These are phyloP conservation scores for Pipistrellus pipistrellus DNA, from an alignment of 2,797 vertebrate species.

Conservation along the genomic window DNA sequence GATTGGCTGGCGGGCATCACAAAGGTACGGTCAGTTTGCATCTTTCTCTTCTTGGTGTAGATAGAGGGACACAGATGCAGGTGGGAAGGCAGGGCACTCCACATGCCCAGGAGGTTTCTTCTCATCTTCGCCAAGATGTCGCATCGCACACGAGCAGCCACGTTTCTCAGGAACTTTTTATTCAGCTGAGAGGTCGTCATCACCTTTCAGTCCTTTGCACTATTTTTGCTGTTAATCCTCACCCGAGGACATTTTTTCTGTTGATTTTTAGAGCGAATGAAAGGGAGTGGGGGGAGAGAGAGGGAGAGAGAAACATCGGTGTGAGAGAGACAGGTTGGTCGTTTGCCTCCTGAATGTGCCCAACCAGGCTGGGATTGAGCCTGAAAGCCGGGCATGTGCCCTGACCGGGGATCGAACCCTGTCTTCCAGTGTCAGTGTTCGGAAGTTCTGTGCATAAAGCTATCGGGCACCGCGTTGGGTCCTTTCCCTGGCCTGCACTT, in stretches of 20 bases:
- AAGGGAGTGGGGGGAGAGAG: neutral
- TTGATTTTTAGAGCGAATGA: neutral
- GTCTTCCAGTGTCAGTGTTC: no score
- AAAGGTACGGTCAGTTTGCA: no score
- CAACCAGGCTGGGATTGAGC: neutral
- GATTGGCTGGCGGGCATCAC: no score
- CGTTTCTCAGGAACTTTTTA: no score
- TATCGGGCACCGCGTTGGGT: accelerated
- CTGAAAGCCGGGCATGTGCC: neutral
- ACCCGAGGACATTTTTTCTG: neutral
- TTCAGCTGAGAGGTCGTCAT: no score
- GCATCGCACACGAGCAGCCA: no score
- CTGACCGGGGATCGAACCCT: no score
- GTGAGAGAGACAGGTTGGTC: neutral
- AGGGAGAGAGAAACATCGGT: neutral
- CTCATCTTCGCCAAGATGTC: no score
- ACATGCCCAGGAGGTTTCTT: no score
- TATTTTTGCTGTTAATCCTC: neutral
- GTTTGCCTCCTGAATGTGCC: neutral
- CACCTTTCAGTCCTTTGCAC: neutral
- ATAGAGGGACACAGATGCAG: no score
- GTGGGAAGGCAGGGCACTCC: no score
- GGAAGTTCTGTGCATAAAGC: neutral
- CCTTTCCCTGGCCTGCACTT: neutral
- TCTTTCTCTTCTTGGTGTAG: no score